Conservation (phyloP, 1,140 invertebrate genomes). For the Copidosoma floridanum region DNA sequence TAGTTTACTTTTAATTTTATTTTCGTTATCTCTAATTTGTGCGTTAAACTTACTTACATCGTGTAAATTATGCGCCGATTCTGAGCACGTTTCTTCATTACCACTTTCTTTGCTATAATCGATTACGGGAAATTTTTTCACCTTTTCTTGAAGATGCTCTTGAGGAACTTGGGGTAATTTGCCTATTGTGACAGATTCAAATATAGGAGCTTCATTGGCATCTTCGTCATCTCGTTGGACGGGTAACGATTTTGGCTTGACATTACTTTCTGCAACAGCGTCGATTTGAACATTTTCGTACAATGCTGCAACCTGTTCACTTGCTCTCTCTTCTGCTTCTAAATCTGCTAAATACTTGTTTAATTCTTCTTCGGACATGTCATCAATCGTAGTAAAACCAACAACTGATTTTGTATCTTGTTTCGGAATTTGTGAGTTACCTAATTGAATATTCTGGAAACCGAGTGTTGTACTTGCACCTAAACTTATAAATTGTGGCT, state of each 20-base stretch:
- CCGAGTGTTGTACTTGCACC: slow-evolving; percentile 35
- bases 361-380: slow-evolving; percentile 61
- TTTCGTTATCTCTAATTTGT: slow-evolving; percentile 37
- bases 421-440: slow-evolving; percentile 23
- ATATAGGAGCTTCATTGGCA: slow-evolving; percentile 47
- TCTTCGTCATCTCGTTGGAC: slow-evolving; percentile 40
- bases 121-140: slow-evolving; percentile 46
- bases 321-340: slow-evolving; percentile 52
- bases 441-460: slow-evolving; percentile 39
- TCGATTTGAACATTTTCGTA: slow-evolving; percentile 36
- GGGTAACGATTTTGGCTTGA: slow-evolving; percentile 10
- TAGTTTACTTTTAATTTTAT: slow-evolving; percentile 35
- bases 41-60: slow-evolving; percentile 32
- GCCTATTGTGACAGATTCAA: slow-evolving; percentile 44
- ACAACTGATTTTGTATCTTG: slow-evolving; percentile 23
- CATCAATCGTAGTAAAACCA: slow-evolving; percentile 50
- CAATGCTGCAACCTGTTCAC: slow-evolving; percentile 29
- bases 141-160: slow-evolving; percentile 43
- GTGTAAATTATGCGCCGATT: slow-evolving; percentile 22
- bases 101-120: slow-evolving; percentile 38
- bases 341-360: slow-evolving; percentile 60
- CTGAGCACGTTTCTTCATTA: slow-evolving; percentile 15
- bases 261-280: slow-evolving; percentile 21
- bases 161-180: slow-evolving; percentile 43
- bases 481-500: slow-evolving; percentile 10